These are phyloP conservation scores for Trachemys scripta DNA, from an alignment of 2,113 vertebrate genomes.

Conservation along the genomic window DNA sequence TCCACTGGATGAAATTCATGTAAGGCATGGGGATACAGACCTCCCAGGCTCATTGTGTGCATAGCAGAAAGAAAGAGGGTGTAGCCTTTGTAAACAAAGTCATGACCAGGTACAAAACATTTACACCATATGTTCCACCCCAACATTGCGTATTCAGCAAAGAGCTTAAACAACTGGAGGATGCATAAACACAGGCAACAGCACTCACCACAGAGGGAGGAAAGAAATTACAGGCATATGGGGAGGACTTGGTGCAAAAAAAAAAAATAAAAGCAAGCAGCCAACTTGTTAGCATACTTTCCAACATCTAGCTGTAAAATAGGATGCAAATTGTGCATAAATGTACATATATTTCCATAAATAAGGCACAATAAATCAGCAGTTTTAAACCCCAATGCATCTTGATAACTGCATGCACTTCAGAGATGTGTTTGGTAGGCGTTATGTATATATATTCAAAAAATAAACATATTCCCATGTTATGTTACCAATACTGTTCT, in stretches of 20 bases:
- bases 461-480: not conserved
- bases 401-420: not conserved
- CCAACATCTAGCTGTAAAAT: not conserved
- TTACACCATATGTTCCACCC: not conserved
- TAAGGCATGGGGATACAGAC: not conserved
- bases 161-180: not conserved
- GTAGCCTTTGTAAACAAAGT: not conserved
- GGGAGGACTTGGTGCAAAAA: not conserved
- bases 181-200: not conserved
- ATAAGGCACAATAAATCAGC: not conserved
- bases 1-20: not conserved
- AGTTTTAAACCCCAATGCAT: not conserved
- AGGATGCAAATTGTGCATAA: not conserved
- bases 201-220: not conserved
- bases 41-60: not conserved
- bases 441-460: not conserved
- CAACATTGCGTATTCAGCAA: not conserved
- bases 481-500: not conserved
- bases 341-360: conserved; percentile 8
- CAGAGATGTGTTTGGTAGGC: not conserved
- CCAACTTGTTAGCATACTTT: accelerated
- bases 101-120: not conserved
- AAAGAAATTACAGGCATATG: not conserved
- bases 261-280: not conserved
- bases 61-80: not conserved